Base-by-base conservation (phyloP, 1,140 invertebrate species). In the Arctopsyche grandis region DNA sequence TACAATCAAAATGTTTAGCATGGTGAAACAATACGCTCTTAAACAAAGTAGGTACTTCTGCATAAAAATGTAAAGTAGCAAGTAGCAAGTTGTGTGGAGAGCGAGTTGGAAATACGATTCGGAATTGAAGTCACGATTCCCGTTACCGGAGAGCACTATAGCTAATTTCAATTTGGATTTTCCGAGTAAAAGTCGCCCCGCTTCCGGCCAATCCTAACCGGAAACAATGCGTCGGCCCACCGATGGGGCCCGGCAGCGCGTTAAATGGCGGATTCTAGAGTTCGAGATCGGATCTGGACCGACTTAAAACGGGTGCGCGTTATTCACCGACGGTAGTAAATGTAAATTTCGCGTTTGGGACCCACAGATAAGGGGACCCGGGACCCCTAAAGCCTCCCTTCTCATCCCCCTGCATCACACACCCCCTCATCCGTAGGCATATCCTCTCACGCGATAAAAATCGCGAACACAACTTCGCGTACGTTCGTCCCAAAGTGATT, bases 271-370 rank as follows among this genome's bases (percentile, higher is more conserved):
- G 56, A 60, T 38, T 38, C 29, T 38, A 38, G 29, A 5, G 10
- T 52, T 52, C 48, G n/a, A 66, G 63, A 66, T 66, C 63, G 63
- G 63, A 66, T 66, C 63, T 26, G 63, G 21, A 9, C 10, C 19
- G 63, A 22, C 63, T 24, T 29, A 24, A 22, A 22, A 66, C 22
- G 63, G 24, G n/a, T 38, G 22, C 74, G 38, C 80, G 76, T 81
- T 69, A 81, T 69, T 81, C 80, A 81, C 77, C 38, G 48, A 43
- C 43, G 79, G 69, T 81, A 58, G 75, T 66, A 74, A 81, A 81
- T 81, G 77, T 79, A 81, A 81, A 81, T 81, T 81, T 79, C 74
- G 77, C 80, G 80, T 81, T 81, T 81, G 77, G 80, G 80, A 78
- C 29, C 75, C 58, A 48, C 63, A 71, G 80, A 81, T 81, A 79